Base-by-base conservation (phyloP, 2,113 vertebrate genomes). In the Gorsachius goisagi region DNA sequence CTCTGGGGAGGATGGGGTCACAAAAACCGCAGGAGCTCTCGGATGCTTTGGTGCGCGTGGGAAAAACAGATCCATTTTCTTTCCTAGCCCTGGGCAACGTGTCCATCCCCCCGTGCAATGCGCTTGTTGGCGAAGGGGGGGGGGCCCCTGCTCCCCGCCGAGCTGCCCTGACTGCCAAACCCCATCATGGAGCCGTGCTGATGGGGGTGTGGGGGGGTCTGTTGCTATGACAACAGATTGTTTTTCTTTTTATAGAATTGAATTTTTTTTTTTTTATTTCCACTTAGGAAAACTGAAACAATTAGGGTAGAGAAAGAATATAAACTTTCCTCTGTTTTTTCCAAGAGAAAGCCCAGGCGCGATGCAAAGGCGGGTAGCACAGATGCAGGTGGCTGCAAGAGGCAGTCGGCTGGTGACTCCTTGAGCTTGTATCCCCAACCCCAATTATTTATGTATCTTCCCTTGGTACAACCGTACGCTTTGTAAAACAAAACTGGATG, bases 1-100 rank as follows among this genome's bases (percentile, higher is more conserved):
- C 33, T 32, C 26, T 32, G 41, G 44, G 58, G 20, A 73, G 44
- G 19, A 10, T 2, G 15, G 41, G 52, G 11, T 30, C 49, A 5
- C 47, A 7, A 6, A 55, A 15, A 10, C 18, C 12, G 33, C 8
- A 39, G 68, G 18, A 52, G 17, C 22, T 80, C 41, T 50, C 3
- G 1, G 5, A 19, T 60, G 8, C 8, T 30, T 58, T 24, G 1
- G 1, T 22, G 11, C 4, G 15, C 0, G 6, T 3, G 6, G 12
- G 14, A 27, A 22, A 23, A 15, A 0, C 9, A 5, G 14, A n/a
- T 15, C 8, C 9, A 1, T 3, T 8, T 8, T 50, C 28, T 19
- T 44, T 60, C 52, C 59, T 18, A 6, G 12, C 14, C 23, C 22
- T 9, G 49, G 37, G 21, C 33, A 44, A 11, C 1, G 3, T 5